These are phyloP conservation scores for Cygnus buccinator DNA, from an alignment of 2,113 vertebrate species.

Conservation along the genomic window DNA sequence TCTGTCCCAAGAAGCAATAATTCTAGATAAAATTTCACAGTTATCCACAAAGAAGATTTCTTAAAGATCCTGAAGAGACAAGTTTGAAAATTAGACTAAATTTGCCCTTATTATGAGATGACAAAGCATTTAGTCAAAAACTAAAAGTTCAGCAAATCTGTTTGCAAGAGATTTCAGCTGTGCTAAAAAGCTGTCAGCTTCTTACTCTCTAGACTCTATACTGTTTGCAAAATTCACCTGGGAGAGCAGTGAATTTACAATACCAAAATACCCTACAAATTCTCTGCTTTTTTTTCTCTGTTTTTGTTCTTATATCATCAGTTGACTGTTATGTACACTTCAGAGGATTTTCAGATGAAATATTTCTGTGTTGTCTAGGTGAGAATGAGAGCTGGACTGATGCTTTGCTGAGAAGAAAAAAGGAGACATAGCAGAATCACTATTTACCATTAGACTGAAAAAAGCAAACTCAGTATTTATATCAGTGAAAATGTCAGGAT, in stretches of 20 bases:
- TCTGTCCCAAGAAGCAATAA: neutral
- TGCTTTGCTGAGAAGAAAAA: neutral
- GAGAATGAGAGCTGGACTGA: neutral
- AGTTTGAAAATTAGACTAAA: slow-evolving; percentile 23
- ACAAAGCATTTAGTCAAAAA: slow-evolving; percentile 48
- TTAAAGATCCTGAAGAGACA: neutral
- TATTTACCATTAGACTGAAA: neutral
- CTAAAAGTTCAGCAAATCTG: slow-evolving; percentile 31
- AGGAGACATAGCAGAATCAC: neutral
- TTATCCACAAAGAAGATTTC: neutral
- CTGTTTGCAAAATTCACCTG: slow-evolving; percentile 15
- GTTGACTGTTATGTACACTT: neutral
- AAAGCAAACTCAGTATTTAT: neutral
- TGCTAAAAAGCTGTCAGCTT: slow-evolving; percentile 13
- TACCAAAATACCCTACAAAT: neutral
- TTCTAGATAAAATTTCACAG: neutral
- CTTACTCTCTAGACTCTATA: neutral
- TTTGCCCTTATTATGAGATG: slow-evolving; percentile 41
- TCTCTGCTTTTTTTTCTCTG: neutral
- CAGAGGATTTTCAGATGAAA: neutral
- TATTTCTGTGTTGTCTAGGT: neutral
- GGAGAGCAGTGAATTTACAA: slow-evolving; percentile 13
- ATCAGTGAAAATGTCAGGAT: neutral
- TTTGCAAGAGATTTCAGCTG: slow-evolving; percentile 21
- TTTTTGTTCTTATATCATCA: neutral